Base-by-base conservation (phyloP, 2,113 vertebrate species). In the Rhipidura dahli region DNA sequence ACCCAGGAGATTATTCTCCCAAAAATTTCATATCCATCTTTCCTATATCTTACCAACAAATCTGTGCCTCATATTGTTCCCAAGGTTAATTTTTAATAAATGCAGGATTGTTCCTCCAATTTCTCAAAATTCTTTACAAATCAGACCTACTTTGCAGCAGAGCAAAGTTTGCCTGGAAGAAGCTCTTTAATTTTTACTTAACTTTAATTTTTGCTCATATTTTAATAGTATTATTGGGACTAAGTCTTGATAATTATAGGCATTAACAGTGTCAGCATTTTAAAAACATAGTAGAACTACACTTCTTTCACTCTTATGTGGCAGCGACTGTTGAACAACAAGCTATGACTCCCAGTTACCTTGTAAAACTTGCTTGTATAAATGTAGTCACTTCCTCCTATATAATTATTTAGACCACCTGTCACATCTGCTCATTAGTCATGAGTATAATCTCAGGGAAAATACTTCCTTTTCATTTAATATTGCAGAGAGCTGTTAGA, bases 361-460 rank as follows among this genome's bases (percentile, higher is more conserved):
- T 90, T 90, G 85, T 84, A 90, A 95, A 95, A 93, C 53, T 65
- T 47, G 35, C 44, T 89, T 53, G 23, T 35, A 79, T 64, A 82
- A 95, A 78, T 51, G 51, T 81, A 83, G 21, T 50, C 71, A 70
- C 69, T 92, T 95, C 71, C 56, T 89, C 49, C 27, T 53, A 13
- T 45, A 45, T 57, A 4, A 71, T 95, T 93, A 77, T 57, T 93
- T 93, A 81, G 70, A 90, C 64, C 92, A 93, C 80, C 86, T 96
- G 90, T 51, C 89, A 95, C 45, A 87, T 85, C 40, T 95, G 63
- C 54, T 93, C 63, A 73, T 90, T 90, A 87, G 61, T 66, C 75
- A 91, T 39, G 54, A 75, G 54, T 64, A 86, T 56, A 91, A 95
- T 85, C 45, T 83, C 69, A 75, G 53, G 56, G 35, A 91, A 90